Evolutionary conservation across 2,113 vertebrate genomes (phyloP).

Genomic region (Eptesicus fuscus): DNA sequence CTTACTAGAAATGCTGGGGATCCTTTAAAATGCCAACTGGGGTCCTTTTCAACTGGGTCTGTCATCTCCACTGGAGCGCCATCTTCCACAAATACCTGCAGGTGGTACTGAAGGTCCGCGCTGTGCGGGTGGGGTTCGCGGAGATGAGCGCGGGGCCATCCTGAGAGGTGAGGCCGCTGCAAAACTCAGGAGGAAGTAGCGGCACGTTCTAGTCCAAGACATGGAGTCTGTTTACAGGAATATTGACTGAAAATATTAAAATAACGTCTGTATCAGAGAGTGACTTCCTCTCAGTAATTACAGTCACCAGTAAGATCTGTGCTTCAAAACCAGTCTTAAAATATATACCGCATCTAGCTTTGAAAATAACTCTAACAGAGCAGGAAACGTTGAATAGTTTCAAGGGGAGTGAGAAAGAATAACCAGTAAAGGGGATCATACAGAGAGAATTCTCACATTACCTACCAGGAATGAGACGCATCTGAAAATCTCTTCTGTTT

Average conservation of each 20-base stretch:
- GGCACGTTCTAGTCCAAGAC: neutral
- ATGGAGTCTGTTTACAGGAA: neutral
- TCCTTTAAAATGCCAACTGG: neutral
- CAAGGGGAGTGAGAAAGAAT: neutral
- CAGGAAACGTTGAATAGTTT: neutral
- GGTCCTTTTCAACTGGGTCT: neutral
- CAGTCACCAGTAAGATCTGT: neutral
- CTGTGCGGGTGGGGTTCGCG: neutral
- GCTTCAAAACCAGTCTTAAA: conserved; percentile 5
- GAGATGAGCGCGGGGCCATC: neutral
- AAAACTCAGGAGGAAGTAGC: neutral
- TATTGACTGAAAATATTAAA: neutral
- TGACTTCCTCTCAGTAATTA: neutral
- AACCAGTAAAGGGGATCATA: neutral
- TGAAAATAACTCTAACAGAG: conserved; percentile 1
- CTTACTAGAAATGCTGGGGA: neutral
- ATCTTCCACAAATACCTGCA: neutral
- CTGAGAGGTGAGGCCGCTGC: neutral
- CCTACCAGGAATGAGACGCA: neutral
- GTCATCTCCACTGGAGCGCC: neutral
- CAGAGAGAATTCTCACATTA: neutral
- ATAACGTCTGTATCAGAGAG: neutral
- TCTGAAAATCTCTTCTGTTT: neutral
- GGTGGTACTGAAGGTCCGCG: neutral
- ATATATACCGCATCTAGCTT: neutral